Conservation (phyloP, 1,140 invertebrate genomes). For the Steinernema feltiae region DNA sequence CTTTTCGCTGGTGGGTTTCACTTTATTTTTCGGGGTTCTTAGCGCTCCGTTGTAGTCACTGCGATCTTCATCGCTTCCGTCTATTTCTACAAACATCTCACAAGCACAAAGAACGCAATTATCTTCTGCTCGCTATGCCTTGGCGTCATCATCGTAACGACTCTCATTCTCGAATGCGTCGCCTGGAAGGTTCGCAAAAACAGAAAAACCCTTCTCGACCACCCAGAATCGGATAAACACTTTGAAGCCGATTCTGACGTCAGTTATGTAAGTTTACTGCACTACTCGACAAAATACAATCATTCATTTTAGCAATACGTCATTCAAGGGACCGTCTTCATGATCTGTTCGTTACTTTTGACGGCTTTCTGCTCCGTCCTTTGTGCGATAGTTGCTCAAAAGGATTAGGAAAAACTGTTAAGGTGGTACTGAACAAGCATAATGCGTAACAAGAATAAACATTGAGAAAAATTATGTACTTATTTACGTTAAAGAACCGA, state of each 20-base stretch:
- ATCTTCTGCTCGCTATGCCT: background rate
- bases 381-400: background rate
- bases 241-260: background rate
- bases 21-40: background rate
- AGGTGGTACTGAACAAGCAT: background rate
- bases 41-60: background rate
- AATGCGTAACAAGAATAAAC: background rate
- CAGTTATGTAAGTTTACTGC: background rate
- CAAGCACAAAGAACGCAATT: background rate
- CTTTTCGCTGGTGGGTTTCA: background rate
- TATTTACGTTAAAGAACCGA: background rate
- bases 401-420: background rate
- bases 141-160: background rate
- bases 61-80: slow-evolving; percentile 4
- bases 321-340: background rate
- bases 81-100: background rate
- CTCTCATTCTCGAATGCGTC: background rate
- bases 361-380: background rate
- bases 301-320: background rate
- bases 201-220: background rate
- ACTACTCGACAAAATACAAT: background rate
- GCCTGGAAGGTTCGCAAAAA: background rate
- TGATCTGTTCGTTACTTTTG: background rate
- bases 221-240: background rate
- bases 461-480: background rate